These are phyloP conservation scores for Diarsia brunnea DNA, from an alignment of 2,888 invertebrate genomes.

Conservation along the genomic window DNA sequence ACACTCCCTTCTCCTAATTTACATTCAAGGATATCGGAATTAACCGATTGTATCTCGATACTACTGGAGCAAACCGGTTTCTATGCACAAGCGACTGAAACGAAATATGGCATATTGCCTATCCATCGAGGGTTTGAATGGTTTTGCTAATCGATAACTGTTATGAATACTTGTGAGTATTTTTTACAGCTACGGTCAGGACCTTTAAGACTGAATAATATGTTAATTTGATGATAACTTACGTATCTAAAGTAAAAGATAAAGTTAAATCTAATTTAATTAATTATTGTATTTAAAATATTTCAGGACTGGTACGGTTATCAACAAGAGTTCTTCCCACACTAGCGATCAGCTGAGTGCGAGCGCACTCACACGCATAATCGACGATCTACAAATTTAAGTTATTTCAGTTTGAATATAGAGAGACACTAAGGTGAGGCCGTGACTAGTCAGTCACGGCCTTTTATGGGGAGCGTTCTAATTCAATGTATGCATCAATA, in stretches of 20 bases:
- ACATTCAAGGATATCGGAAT: conserved; percentile 75
- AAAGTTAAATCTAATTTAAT: conserved; percentile 18
- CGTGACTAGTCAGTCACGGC: no score
- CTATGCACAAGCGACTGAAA: conserved; percentile 26
- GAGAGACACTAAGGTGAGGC: no score
- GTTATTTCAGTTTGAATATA: background rate
- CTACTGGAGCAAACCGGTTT: conserved; percentile 51
- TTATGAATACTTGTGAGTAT: background rate
- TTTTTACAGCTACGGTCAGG: background rate
- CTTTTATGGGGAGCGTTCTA: no score
- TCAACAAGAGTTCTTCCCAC: conserved; percentile 55
- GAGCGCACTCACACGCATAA: conserved; percentile 21
- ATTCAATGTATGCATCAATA: no score
- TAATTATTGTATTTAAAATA: conserved; percentile 7
- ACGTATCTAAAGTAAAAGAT: background rate
- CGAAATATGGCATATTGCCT: conserved; percentile 14
- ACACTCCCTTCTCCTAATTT: conserved; percentile 75
- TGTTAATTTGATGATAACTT: conserved; percentile 13
- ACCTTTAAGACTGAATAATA: conserved; percentile 5
- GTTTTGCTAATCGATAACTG: conserved; percentile 13
- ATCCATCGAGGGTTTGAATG: conserved; percentile 22
- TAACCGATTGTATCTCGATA: conserved; percentile 59
- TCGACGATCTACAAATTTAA: conserved; percentile 12
- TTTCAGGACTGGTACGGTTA: conserved; percentile 46
- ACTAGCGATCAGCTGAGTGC: conserved; percentile 50